phyloP scores from a whole-genome alignment of 2,797 vertebrate genomes.

The Erithacus rubecula region DNA sequence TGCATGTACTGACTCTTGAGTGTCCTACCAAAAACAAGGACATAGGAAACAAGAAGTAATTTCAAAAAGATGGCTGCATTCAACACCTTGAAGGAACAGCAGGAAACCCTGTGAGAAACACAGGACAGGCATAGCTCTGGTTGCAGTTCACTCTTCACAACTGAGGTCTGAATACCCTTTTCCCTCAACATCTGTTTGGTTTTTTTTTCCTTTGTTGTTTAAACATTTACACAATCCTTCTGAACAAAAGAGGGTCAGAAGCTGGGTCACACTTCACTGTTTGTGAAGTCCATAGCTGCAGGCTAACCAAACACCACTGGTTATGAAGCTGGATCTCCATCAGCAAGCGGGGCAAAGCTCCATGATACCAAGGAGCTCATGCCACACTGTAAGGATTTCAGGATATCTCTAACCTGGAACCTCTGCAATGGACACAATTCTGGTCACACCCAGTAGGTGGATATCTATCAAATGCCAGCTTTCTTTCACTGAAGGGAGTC shows the following conservation, averaged over 20 bases:
- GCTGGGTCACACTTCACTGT: not conserved
- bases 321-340: not conserved
- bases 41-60: not conserved
- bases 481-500: not conserved
- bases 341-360: not conserved
- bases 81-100: not conserved
- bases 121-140: not conserved
- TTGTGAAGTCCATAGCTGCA: not conserved
- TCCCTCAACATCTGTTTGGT: not conserved
- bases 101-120: not conserved
- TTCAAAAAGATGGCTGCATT: not conserved
- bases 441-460: not conserved
- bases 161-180: not conserved
- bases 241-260: not conserved
- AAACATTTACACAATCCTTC: not conserved
- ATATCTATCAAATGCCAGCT: not conserved
- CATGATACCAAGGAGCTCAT: not conserved
- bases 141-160: not conserved
- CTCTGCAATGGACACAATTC: not conserved
- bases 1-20: accelerated
- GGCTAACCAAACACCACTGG: not conserved
- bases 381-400: accelerated
- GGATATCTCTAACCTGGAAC: not conserved
- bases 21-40: not conserved
- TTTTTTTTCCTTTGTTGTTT: not conserved